Conservation (phyloP, 2,113 vertebrate species). For the Hipposideros armiger region DNA sequence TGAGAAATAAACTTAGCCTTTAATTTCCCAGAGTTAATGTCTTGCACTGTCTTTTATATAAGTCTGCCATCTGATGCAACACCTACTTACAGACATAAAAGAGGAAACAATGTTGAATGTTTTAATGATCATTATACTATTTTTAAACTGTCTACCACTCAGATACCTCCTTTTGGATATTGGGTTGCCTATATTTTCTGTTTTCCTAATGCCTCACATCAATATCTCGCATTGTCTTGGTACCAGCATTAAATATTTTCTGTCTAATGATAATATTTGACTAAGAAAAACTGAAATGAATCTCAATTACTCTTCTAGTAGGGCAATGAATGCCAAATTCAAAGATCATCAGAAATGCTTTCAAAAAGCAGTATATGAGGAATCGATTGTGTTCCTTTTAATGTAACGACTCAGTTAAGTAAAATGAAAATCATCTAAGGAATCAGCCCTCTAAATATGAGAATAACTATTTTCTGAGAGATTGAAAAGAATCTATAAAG, state of each 20-base stretch:
- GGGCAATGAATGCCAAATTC: conserved; percentile 14
- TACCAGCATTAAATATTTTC: conserved; percentile 57
- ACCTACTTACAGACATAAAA: neutral
- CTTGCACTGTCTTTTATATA: neutral
- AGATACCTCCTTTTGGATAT: neutral
- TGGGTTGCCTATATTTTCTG: neutral
- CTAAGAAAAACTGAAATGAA: conserved; percentile 65
- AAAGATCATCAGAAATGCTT: conserved; percentile 51
- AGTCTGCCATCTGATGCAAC: neutral
- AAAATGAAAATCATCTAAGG: conserved; percentile 59
- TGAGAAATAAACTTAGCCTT: neutral
- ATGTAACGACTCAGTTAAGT: neutral
- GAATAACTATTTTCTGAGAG: conserved; percentile 68
- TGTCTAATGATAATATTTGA: conserved; percentile 54
- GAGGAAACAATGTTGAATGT: neutral
- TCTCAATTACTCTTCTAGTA: conserved; percentile 12
- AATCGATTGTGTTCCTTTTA: conserved; percentile 8
- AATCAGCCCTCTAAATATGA: conserved; percentile 22
- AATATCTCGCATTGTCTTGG: neutral
- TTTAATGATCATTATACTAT: neutral
- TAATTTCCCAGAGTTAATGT: neutral
- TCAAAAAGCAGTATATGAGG: neutral
- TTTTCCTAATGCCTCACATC: neutral
- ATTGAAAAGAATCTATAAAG: neutral
- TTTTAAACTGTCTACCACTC: neutral